Evolutionary conservation across 2,113 vertebrate species (phyloP).

Genomic region (Carassius gibelio): DNA sequence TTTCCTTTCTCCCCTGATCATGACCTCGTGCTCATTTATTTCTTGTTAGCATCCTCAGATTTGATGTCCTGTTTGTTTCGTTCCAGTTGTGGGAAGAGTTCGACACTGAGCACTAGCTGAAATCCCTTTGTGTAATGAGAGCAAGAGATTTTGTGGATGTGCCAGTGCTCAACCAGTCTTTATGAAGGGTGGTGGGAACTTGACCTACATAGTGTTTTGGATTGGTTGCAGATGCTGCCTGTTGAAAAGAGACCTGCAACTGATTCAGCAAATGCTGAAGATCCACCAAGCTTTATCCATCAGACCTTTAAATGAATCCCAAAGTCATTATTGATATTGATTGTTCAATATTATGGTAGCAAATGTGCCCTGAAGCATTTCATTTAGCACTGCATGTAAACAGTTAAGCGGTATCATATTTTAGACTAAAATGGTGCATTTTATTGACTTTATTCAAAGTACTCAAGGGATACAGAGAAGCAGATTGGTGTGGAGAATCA

Average conservation of each 20-base stretch:
- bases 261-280: conserved; percentile 47
- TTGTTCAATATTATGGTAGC: not conserved
- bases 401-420: not conserved
- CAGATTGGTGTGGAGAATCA: not conserved
- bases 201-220: conserved; percentile 60
- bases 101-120: not conserved
- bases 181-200: conserved; percentile 56
- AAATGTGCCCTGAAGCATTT: not conserved
- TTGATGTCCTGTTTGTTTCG: conserved; percentile 3
- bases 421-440: not conserved
- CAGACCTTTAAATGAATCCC: not conserved
- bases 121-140: conserved; percentile 35
- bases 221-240: conserved; percentile 60
- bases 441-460: not conserved
- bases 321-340: not conserved
- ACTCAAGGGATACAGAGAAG: not conserved
- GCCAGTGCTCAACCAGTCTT: conserved; percentile 35
- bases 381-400: not conserved
- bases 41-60: not conserved
- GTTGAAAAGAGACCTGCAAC: conserved; percentile 33
- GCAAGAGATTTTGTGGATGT: conserved; percentile 34
- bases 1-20: conserved; percentile 2
- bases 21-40: not conserved
- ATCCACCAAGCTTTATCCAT: conserved; percentile 6
- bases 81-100: conserved; percentile 18